These are phyloP conservation scores for Bathynomus jamesi DNA, from an alignment of 1,140 invertebrate genomes.

Conservation along the genomic window DNA sequence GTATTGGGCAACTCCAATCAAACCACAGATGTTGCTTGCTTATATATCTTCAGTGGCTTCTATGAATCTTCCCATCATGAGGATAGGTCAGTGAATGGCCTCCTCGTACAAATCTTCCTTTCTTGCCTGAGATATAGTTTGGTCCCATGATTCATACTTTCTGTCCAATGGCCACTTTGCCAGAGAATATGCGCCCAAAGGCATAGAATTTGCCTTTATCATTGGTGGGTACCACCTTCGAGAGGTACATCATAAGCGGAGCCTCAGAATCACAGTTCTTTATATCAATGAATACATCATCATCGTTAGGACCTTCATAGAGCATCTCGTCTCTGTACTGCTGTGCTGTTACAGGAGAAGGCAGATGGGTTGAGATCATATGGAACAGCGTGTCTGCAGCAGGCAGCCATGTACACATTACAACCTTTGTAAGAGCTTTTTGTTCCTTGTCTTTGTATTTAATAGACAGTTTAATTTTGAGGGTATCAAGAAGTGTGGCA, in stretches of 20 bases:
- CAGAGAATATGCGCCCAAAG: constrained; percentile 98
- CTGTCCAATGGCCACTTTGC: constrained; percentile 83
- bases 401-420: constrained; percentile 98
- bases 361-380: constrained; percentile 99
- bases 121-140: constrained; percentile 93
- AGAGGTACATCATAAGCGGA: constrained; percentile 99
- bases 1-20: constrained; percentile 99
- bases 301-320: constrained; percentile 95
- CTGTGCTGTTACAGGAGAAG: constrained; percentile 96
- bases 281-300: constrained; percentile 83
- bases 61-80: constrained; percentile 99
- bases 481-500: constrained; percentile 71
- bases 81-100: constrained; percentile 96
- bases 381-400: constrained; percentile 98
- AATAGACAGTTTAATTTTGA: constrained; percentile 82
- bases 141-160: constrained; percentile 98
- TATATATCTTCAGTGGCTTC: constrained; percentile 99
- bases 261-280: constrained; percentile 91
- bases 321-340: constrained; percentile 99
- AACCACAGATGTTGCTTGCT: constrained; percentile 98
- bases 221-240: constrained; percentile 99
- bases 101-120: constrained; percentile 99
- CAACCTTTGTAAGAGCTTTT: constrained; percentile 81
- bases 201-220: constrained; percentile 99
- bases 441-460: constrained; percentile 96